Conservation (phyloP, 2,113 vertebrate genomes). For the Casuarius casuarius region DNA sequence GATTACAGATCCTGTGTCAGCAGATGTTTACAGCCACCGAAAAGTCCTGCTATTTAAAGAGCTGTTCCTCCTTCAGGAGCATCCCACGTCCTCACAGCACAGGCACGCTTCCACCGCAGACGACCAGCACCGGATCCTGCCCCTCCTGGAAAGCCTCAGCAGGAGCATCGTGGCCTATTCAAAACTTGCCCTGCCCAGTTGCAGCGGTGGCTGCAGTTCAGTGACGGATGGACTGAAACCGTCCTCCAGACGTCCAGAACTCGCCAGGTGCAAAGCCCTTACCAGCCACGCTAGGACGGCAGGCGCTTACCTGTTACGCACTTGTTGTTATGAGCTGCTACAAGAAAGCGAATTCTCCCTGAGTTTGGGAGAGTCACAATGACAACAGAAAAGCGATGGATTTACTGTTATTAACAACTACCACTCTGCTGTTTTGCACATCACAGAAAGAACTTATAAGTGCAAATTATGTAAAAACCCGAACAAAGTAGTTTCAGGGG, state of each 20-base stretch:
- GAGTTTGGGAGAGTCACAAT: not conserved
- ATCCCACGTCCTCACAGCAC: not conserved
- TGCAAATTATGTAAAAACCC: not conserved
- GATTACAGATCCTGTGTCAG: not conserved
- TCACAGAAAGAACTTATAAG: not conserved
- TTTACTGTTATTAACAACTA: not conserved
- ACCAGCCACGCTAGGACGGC: not conserved
- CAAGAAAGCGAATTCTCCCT: not conserved
- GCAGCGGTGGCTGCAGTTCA: not conserved
- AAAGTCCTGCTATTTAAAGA: not conserved
- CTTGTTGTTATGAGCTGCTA: not conserved
- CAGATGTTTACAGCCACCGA: not conserved
- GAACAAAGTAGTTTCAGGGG: not conserved
- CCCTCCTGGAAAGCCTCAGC: not conserved
- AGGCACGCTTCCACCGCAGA: not conserved
- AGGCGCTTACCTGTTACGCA: not conserved
- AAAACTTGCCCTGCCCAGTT: not conserved
- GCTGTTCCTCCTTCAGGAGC: not conserved
- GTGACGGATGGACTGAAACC: not conserved
- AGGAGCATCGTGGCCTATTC: not conserved
- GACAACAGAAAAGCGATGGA: not conserved
- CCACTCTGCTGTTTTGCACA: not conserved
- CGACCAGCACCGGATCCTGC: not conserved
- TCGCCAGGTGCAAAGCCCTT: not conserved
- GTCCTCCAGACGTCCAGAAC: not conserved